Base-by-base conservation (phyloP, 2,797 vertebrate species). In the Acomys russatus region DNA sequence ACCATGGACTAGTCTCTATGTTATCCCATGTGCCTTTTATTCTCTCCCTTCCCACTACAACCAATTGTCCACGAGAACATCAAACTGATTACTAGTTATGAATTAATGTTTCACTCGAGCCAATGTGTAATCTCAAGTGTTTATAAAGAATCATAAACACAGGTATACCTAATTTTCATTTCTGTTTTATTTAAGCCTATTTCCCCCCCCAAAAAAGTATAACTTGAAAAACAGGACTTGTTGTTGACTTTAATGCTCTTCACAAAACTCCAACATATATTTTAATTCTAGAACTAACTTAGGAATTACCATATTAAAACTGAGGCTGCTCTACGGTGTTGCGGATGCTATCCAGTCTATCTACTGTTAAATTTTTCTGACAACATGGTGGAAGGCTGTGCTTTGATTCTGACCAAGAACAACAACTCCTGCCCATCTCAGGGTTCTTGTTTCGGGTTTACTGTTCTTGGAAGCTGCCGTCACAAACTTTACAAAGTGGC, bases 201-300 rank as follows among this genome's bases (percentile, higher is more conserved):
- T 61, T 35, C n/a, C 18, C 71, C 59, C 59, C 59, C 73, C 54
- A 44, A 93, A 71, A 28, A 82, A 33, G 23, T 76, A 18, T 38
- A 70, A 68, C 51, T 91, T 56, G 61, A 83, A 9, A 64, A 51
- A 11, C 70, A 73, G 94, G 11, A 51, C 11, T 88, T 90, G 33
- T 88, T 89, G 9, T 51, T 64, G 51, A 71, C 96, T 82, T 97
- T 78, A 88, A 71, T 85, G 22, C 54, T 88, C 10, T 3, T 91
- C 68, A 56, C 88, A 89, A 87, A 94, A 70, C 56, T 86, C 6
- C 78, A 94, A 51, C 77, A 90, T 76, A 66, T 12, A 59, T 92
- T 95, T 92, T 87, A 80, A 33, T 86, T 90, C 73, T 92, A 73
- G 51, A 91, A 80, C 74, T 92, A 95, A 94, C 61, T 3, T 84